These are phyloP conservation scores for Bostrychus sinensis DNA, from an alignment of 2,113 vertebrate genomes.

Conservation along the genomic window DNA sequence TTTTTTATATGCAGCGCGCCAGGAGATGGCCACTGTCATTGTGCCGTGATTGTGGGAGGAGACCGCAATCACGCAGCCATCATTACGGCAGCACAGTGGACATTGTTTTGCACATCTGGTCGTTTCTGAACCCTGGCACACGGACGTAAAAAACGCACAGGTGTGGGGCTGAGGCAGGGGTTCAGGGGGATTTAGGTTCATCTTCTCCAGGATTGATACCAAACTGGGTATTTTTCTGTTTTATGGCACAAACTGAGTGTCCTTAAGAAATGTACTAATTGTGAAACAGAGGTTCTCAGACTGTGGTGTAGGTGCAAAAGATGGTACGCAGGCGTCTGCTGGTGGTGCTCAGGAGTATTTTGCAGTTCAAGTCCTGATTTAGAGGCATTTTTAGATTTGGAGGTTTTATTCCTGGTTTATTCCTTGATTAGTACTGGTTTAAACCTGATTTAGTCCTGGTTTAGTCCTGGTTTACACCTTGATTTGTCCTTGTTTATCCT, in stretches of 20 bases:
- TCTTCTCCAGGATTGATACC: slow-evolving; percentile 49
- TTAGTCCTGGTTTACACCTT: too few relatives aligned
- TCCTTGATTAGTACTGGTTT: too few relatives aligned
- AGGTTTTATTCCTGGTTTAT: too few relatives aligned
- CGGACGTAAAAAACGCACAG: slow-evolving; percentile 48
- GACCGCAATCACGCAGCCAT: slow-evolving; percentile 61
- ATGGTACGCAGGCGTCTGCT: too few relatives aligned
- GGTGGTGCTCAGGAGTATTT: too few relatives aligned
- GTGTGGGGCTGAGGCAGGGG: slow-evolving; percentile 50
- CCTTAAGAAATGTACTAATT: slow-evolving; percentile 24
- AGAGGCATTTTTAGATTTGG: too few relatives aligned
- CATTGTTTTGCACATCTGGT: slow-evolving; percentile 69
- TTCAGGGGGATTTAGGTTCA: slow-evolving; percentile 50
- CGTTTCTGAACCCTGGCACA: slow-evolving; percentile 48
- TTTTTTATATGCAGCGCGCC: slow-evolving; percentile 70
- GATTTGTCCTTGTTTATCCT: too few relatives aligned
- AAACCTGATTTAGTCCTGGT: too few relatives aligned
- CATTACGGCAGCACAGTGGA: slow-evolving; percentile 53
- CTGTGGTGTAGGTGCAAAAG: too few relatives aligned
- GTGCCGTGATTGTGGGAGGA: slow-evolving; percentile 66
- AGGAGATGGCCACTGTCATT: slow-evolving; percentile 56
- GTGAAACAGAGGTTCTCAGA: too few relatives aligned
- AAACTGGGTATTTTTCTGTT: slow-evolving; percentile 7
- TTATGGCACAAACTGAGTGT: slow-evolving; percentile 5
- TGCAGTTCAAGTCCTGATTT: too few relatives aligned